These are phyloP conservation scores for Pantala flavescens DNA, from an alignment of 1,140 invertebrate genomes.

Conservation along the genomic window DNA sequence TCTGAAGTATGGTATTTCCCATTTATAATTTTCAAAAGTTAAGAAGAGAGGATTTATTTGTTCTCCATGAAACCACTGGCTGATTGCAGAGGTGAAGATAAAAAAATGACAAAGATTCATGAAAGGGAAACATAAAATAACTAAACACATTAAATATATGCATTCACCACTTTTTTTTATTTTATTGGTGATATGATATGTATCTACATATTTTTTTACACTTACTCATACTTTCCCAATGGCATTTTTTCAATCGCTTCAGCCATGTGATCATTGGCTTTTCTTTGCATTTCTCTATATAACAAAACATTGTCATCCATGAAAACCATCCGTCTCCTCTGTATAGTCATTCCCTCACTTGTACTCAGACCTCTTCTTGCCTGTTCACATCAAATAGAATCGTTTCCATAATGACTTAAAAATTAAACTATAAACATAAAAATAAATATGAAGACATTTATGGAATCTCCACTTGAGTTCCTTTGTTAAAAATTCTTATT, in stretches of 20 bases:
- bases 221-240: slow-evolving; percentile 56
- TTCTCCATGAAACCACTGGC: slow-evolving; percentile 48
- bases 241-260: slow-evolving; percentile 63
- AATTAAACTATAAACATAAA: too few relatives aligned
- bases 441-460: too few relatives aligned
- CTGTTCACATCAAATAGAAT: not conserved
- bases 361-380: not conserved
- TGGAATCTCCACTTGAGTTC: too few relatives aligned
- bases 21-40: slow-evolving; percentile 43
- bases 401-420: too few relatives aligned
- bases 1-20: slow-evolving; percentile 55
- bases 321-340: slow-evolving; percentile 37
- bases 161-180: too few relatives aligned
- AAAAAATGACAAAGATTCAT: too few relatives aligned
- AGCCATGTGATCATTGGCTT: slow-evolving; percentile 60
- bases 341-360: not conserved
- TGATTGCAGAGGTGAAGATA: slow-evolving; percentile 27
- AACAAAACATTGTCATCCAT: slow-evolving; percentile 57
- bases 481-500: too few relatives aligned
- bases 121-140: too few relatives aligned
- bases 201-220: too few relatives aligned
- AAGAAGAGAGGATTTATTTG: slow-evolving; percentile 49
- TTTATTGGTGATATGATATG: too few relatives aligned
- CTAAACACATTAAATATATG: too few relatives aligned
- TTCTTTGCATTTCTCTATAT: slow-evolving; percentile 54